Evolutionary conservation across 1,140 invertebrate species (phyloP).

Genomic region (Eumeta japonica): DNA sequence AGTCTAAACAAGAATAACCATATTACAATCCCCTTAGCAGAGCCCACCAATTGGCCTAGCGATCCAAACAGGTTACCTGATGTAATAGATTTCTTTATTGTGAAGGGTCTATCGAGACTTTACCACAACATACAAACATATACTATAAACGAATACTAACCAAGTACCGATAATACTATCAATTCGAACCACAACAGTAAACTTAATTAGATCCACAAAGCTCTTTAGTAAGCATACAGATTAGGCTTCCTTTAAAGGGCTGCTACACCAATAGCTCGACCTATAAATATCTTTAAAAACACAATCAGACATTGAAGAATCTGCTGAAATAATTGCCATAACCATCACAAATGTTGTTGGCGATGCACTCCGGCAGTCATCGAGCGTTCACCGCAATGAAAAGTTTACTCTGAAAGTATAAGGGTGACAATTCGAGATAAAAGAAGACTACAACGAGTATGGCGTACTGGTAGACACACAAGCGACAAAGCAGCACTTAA

Average conservation of each 20-base stretch:
- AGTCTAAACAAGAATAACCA: background rate
- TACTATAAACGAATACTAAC: slow-evolving; percentile 6
- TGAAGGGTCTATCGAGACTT: slow-evolving; percentile 8
- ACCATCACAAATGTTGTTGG: slow-evolving; percentile 10
- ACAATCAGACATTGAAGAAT: slow-evolving; percentile 14
- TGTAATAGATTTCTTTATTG: slow-evolving; percentile 15
- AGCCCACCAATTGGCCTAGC: no score
- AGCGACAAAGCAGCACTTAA: no score
- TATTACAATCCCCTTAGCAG: slow-evolving; percentile 8
- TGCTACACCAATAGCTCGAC: no score
- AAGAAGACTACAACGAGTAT: slow-evolving; percentile 7
- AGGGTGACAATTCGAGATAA: slow-evolving; percentile 7
- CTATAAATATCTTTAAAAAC: no score
- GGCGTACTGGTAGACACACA: slow-evolving; percentile 3
- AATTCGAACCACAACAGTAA: no score
- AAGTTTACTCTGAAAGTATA: slow-evolving; percentile 5
- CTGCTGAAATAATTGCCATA: slow-evolving; percentile 13
- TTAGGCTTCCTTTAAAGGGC: no score
- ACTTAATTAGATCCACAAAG: no score
- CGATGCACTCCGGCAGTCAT: slow-evolving; percentile 6
- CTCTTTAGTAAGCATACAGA: no score
- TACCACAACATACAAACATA: slow-evolving; percentile 7
- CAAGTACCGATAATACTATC: slow-evolving; percentile 10
- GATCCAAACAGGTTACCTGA: no score
- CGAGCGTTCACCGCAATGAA: background rate